Percentiles rank a stretch among this genome's conserved stretches.
phyloP scores from a whole-genome alignment of 2,113 vertebrate genomes.

The Macquaria ambigua region DNA sequence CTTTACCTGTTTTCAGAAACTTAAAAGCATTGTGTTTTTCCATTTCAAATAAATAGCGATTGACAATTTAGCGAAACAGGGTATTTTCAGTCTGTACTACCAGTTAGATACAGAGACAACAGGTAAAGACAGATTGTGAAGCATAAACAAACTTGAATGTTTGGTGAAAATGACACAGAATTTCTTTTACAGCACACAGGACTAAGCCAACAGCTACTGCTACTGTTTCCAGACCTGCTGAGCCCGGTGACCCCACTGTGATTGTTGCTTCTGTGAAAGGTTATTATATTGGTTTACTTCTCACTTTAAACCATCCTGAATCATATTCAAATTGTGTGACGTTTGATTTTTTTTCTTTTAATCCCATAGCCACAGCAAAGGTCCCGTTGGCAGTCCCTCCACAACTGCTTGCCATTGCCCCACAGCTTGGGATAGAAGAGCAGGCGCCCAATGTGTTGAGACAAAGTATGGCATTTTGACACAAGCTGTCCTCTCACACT shows the following conservation, averaged over 20 bases:
- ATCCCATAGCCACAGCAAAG: too few species aligned
- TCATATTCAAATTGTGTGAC: too few species aligned
- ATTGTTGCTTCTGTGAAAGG: too few species aligned
- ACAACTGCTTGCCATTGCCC: slow-evolving; percentile 2
- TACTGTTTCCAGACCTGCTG: too few species aligned
- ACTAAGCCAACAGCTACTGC: too few species aligned
- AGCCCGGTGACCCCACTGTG: too few species aligned
- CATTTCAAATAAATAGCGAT: background rate
- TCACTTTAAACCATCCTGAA: too few species aligned
- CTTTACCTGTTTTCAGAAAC: background rate
- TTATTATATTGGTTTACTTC: too few species aligned
- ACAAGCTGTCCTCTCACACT: background rate
- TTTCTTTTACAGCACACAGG: too few species aligned
- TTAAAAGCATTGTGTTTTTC: background rate
- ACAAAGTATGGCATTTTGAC: background rate
- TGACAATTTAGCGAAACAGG: background rate
- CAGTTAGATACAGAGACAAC: background rate
- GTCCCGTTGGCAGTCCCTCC: background rate
- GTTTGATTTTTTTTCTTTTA: too few species aligned
- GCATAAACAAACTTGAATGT: too few species aligned
- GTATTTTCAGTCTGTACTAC: background rate
- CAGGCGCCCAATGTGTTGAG: background rate
- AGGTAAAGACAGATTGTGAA: background rate
- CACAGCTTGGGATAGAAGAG: background rate
- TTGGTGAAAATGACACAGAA: too few species aligned